phyloP scores from a whole-genome alignment of 1,140 invertebrate genomes.

The Drosophila ficusphila region DNA sequence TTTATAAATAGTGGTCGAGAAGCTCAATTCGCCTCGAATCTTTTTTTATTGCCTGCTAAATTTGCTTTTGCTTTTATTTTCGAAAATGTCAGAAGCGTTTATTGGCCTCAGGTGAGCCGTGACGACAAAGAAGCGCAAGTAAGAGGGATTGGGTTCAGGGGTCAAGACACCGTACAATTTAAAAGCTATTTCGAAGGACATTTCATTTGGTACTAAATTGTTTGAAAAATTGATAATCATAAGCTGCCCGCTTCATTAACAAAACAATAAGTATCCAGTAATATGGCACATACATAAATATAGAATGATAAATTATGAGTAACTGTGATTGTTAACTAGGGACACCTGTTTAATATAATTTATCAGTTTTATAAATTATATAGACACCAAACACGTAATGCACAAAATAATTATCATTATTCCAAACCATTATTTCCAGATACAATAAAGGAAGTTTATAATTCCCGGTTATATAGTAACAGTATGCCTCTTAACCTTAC shows the following conservation, averaged over 20 bases:
- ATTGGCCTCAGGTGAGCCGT: constrained; percentile 39
- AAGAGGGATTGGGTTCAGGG: neutral
- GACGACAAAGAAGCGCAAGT: constrained; percentile 1
- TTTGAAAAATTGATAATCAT: too few species aligned
- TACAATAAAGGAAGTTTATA: too few species aligned
- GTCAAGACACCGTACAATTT: neutral
- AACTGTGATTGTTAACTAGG: too few species aligned
- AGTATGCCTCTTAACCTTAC: neutral
- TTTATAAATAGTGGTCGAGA: constrained; percentile 54
- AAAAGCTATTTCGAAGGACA: neutral
- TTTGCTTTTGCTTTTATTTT: constrained; percentile 13
- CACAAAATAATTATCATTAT: neutral
- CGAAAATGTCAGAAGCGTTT: constrained; percentile 46
- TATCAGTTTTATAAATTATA: too few species aligned
- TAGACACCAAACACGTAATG: neutral
- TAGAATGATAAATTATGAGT: too few species aligned
- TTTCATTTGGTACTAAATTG: neutral
- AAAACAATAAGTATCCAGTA: too few species aligned
- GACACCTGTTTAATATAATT: too few species aligned
- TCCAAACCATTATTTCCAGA: neutral
- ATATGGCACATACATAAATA: too few species aligned
- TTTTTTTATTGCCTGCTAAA: constrained; percentile 17
- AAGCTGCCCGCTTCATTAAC: too few species aligned
- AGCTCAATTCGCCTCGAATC: constrained; percentile 13
- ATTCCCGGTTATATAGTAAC: too few species aligned